phyloP scores from a whole-genome alignment of 2,113 vertebrate species.

The Stomatorhinus ivindoensis region DNA sequence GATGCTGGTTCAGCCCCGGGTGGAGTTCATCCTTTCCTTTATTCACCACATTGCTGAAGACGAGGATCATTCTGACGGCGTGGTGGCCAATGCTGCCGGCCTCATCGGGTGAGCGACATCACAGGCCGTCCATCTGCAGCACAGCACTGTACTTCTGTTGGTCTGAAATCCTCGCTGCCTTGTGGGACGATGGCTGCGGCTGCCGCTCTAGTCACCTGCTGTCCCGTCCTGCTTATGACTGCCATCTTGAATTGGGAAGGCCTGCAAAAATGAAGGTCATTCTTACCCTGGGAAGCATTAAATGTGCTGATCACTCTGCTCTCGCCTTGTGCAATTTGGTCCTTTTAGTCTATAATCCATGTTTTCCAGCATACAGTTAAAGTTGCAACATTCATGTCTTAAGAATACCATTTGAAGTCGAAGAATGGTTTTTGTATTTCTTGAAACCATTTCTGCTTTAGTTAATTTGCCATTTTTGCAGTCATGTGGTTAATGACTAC shows the following conservation, averaged over 20 bases:
- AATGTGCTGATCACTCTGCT: neutral
- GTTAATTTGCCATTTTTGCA: neutral
- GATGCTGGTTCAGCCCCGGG: conserved; percentile 93
- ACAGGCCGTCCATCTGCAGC: neutral
- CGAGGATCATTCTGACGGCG: conserved; percentile 90
- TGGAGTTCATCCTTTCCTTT: conserved; percentile 97
- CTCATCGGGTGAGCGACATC: conserved; percentile 75
- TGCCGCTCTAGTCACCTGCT: neutral
- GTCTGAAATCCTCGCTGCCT: neutral
- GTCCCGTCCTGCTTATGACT: neutral
- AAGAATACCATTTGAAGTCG: neutral
- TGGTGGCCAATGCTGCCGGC: conserved; percentile 86
- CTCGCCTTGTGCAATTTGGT: neutral
- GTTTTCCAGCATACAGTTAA: neutral
- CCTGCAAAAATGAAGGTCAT: neutral
- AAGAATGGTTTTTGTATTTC: neutral
- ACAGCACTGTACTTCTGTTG: neutral
- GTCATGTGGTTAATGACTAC: neutral
- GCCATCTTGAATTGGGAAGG: neutral
- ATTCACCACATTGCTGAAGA: conserved; percentile 96
- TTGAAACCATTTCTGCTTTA: neutral
- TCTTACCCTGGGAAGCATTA: neutral
- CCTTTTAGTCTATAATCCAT: neutral
- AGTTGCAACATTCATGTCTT: neutral
- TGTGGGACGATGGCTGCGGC: neutral